Evolutionary conservation across 1,140 invertebrate genomes (phyloP), one percentile per base, ranked within the genome.

Genomic region (Tetragonula clypearis): DNA sequence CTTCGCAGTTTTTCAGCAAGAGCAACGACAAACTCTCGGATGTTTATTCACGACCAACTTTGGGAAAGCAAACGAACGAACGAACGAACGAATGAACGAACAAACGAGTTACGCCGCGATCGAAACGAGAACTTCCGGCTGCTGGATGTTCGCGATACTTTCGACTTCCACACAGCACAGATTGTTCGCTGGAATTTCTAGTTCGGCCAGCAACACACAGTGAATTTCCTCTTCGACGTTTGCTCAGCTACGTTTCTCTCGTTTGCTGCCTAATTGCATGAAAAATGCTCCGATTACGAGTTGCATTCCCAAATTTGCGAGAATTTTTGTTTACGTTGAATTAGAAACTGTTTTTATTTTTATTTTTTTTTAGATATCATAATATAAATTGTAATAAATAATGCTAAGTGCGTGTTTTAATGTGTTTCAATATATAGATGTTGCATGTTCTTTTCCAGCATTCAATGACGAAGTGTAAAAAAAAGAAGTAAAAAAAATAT

Each of bases 81-180:
- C 41, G n/a, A n/a, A n/a, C n/a, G 35, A 41, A 41, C 35, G 35
- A 41, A 41, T 84, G 83, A 88, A 84, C 84, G 73, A 83, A 62
- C 41, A 49, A 49, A 49, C 41, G 77, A 87, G 88, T 90, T 90
- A 79, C 78, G 69, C 66, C 30, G 65, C 66, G 68, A 88, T 89
- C 83, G n/a, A 35, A 30, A 87, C 75, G 53, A 62, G 55, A 77
- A 80, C 56, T 66, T 81, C 41, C 30, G 41, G 74, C 14, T 8
- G 41, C 69, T n/a, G 15, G 30, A 17, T 21, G 35, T n/a, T 23
- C 21, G 60, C 30, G 53, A 81, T 87, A 85, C 73, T 85, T 77
- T 81, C 11, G 53, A 41, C 30, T n/a, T 56, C 53, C 75, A 77
- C 72, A 80, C 41, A 85, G 72, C 23, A n/a, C 26, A 14, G n/a